phyloP scores from a whole-genome alignment of 92 coral and sea anemone species.

The Pocillopora grandis region DNA sequence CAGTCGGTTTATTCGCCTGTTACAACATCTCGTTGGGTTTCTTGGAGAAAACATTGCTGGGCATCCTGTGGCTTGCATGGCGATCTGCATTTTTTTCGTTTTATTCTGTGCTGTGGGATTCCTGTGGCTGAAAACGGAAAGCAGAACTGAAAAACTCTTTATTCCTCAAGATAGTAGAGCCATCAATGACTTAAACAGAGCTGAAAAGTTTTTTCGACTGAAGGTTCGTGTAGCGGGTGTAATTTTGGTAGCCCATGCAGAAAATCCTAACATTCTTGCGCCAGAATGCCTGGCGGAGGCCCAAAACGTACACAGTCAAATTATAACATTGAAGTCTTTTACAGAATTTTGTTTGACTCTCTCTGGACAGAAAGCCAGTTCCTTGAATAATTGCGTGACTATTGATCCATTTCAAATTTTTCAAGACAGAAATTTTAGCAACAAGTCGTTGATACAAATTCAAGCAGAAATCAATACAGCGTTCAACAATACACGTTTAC shows the following conservation, averaged over 20 bases:
- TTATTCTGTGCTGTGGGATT: constrained; percentile 63
- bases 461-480: constrained; percentile 45
- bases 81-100: constrained; percentile 34
- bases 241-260: constrained; percentile 39
- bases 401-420: constrained; percentile 56
- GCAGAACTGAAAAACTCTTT: constrained; percentile 65
- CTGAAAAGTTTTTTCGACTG: constrained; percentile 45
- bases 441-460: constrained; percentile 22
- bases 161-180: constrained; percentile 72
- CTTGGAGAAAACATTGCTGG: constrained; percentile 58
- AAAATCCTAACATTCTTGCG: constrained; percentile 35
- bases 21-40: constrained; percentile 24
- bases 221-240: constrained; percentile 45
- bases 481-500: constrained; percentile 29
- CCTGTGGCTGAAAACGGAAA: constrained; percentile 54
- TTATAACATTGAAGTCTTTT: constrained; percentile 42
- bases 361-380: constrained; percentile 41
- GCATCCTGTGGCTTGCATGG: constrained; percentile 39
- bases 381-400: constrained; percentile 38
- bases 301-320: constrained; percentile 39
- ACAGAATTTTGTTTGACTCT: constrained; percentile 50
- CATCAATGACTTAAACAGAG: constrained; percentile 55
- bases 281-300: constrained; percentile 54
- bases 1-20: constrained; percentile 25
- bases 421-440: constrained; percentile 27